Percentiles rank a stretch among this genome's conserved stretches.
These are phyloP conservation scores for Sicus ferrugineus DNA, from an alignment of 2,888 invertebrate species.

Conservation along the genomic window DNA sequence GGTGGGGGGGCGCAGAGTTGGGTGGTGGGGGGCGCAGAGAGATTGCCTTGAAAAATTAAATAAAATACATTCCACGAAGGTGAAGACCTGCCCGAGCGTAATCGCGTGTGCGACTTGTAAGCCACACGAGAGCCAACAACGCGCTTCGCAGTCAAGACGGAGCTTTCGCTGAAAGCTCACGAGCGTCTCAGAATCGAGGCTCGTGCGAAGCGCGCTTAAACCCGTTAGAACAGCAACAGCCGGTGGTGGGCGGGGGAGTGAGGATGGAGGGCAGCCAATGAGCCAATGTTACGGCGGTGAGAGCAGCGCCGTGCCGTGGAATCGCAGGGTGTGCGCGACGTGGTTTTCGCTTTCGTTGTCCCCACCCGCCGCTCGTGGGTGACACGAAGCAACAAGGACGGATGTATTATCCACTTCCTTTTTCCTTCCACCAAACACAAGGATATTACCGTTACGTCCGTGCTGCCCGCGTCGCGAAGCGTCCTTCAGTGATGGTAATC, in stretches of 20 bases:
- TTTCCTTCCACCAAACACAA: slow-evolving; percentile 67
- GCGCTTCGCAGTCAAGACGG: slow-evolving; percentile 7
- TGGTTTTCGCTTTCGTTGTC: slow-evolving; percentile 45
- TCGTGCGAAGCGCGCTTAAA: too few relatives aligned
- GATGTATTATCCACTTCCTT: slow-evolving; percentile 67
- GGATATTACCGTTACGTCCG: slow-evolving; percentile 65
- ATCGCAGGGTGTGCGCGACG: slow-evolving; percentile 11
- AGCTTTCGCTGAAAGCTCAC: slow-evolving; percentile 12
- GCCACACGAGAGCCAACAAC: background rate
- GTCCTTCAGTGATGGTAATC: too few relatives aligned
- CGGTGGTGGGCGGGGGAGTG: slow-evolving; percentile 16
- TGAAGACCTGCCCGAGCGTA: background rate
- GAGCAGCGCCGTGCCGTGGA: too few relatives aligned
- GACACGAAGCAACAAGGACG: slow-evolving; percentile 67
- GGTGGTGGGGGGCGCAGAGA: background rate
- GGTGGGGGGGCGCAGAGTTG: background rate
- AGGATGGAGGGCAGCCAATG: slow-evolving; percentile 21
- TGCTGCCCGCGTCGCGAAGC: slow-evolving; percentile 33
- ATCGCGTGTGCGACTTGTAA: background rate
- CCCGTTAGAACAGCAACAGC: slow-evolving; percentile 28
- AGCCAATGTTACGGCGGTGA: background rate
- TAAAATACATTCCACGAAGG: background rate
- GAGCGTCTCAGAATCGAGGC: background rate
- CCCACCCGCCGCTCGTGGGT: slow-evolving; percentile 53
- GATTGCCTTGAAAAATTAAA: background rate